Conservation (phyloP, 2,113 vertebrate genomes). For the Ptychochromis oligacanthus region DNA sequence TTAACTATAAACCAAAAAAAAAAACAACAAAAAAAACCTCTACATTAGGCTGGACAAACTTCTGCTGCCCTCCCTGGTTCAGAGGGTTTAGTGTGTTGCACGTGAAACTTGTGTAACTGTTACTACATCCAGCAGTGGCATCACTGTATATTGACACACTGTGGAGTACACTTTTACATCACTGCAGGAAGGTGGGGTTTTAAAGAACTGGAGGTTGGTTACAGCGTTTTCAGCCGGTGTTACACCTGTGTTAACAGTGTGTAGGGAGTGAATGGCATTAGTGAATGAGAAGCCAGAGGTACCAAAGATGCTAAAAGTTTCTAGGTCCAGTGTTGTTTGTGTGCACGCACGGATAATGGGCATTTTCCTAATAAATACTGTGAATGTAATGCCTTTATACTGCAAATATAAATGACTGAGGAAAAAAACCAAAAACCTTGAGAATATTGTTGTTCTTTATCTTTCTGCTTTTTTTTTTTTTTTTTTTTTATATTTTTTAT, state of each 20-base stretch:
- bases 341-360: neutral
- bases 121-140: neutral
- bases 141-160: neutral
- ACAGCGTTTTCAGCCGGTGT: fast-evolving
- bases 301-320: neutral
- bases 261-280: too few relatives aligned
- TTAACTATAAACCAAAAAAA: neutral
- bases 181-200: too few relatives aligned
- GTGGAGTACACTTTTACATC: too few relatives aligned
- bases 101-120: neutral
- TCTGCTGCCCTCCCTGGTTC: neutral
- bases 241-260: neutral
- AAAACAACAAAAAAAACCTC: neutral
- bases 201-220: neutral
- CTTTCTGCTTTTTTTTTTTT: neutral
- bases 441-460: neutral
- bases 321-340: neutral
- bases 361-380: too few relatives aligned
- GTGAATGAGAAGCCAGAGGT: neutral
- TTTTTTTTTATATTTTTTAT: too few relatives aligned
- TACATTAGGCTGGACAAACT: neutral
- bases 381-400: neutral
- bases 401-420: neutral
- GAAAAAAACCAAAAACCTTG: neutral
- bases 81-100: neutral